Evolutionary conservation across 1,140 invertebrate genomes (phyloP).

Genomic region (Zophobas morio): DNA sequence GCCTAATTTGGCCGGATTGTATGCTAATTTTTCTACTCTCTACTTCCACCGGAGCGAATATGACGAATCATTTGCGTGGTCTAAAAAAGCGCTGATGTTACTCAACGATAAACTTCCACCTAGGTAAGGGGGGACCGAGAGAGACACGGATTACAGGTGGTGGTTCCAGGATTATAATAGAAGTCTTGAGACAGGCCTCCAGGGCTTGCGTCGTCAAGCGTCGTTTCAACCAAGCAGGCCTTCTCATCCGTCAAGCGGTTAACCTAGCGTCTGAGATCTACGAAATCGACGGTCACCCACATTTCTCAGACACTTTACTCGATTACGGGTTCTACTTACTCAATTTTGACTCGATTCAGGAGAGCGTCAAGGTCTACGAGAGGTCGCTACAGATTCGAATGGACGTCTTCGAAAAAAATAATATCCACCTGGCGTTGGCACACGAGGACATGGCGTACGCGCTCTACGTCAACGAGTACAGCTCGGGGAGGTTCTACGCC

Average conservation of each 20-base stretch:
- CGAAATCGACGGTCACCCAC: slow-evolving; percentile 78
- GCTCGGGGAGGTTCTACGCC: slow-evolving; percentile 85
- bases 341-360: slow-evolving; percentile 87
- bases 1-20: slow-evolving; percentile 79
- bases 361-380: slow-evolving; percentile 89
- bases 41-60: slow-evolving; percentile 88
- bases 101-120: slow-evolving; percentile 74
- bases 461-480: slow-evolving; percentile 93
- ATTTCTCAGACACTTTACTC: slow-evolving; percentile 85
- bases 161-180: slow-evolving; percentile 76
- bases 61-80: slow-evolving; percentile 77
- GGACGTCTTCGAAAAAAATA: slow-evolving; percentile 85
- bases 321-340: slow-evolving; percentile 93
- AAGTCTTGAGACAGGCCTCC: slow-evolving; percentile 86
- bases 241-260: slow-evolving; percentile 87
- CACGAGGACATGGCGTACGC: slow-evolving; percentile 94
- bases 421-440: slow-evolving; percentile 88
- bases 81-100: slow-evolving; percentile 78
- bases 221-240: slow-evolving; percentile 83
- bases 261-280: slow-evolving; percentile 80
- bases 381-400: slow-evolving; percentile 83
- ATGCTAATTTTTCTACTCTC: slow-evolving; percentile 84
- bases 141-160: slow-evolving; percentile 16
- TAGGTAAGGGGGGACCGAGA: slow-evolving; percentile 64
- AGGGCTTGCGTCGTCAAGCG: slow-evolving; percentile 91